Base-by-base conservation (phyloP, 2,113 vertebrate genomes). In the Oreotragus oreotragus region DNA sequence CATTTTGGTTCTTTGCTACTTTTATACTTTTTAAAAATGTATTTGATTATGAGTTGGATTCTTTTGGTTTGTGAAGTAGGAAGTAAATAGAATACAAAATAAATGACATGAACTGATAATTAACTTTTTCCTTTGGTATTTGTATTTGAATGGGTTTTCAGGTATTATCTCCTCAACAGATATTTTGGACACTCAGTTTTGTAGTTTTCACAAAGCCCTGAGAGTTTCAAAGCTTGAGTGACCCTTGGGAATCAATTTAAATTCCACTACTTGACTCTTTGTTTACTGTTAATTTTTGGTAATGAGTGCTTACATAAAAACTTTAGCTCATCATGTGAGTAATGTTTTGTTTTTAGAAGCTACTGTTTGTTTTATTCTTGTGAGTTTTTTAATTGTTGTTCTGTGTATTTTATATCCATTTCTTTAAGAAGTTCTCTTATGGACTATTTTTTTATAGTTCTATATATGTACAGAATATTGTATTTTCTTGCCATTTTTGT, bases 1-100 rank as follows among this genome's bases (percentile, higher is more conserved):
- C 33, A n/a, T 95, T 97, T 96, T 79, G n/a, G 15, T 45, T 91
- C 33, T 84, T 97, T 81, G 5, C 10, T 85, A 43, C 23, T n/a
- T n/a, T n/a, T n/a, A n/a, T n/a, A n/a, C n/a, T 4, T 79, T 79
- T 77, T 62, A 49, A 21, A 43, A 16, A 43, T 45, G 6, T 8
- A 83, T 90, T 96, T 93, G 47, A 9, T 77, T 86, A 84, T 86
- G 47, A 53, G 51, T 43, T 57, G 33, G 28, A n/a, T 84, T 12
- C 15, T 87, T 96, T 76, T 94, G 85, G 49, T 55, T 89, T 49
- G 11, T 70, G 76, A 84, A 60, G 33, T 66, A 16, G 45, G 17
- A 91, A 88, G 33, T 88, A 93, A 81, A 17, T 89, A 77, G 23
- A 91, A 85, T 55, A 84, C 62, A 91, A 51, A 39, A 64, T 88